Evolutionary conservation across 2,113 vertebrate genomes (phyloP), one percentile per base, ranked within the genome.

Genomic region (Alexandromys fortis): DNA sequence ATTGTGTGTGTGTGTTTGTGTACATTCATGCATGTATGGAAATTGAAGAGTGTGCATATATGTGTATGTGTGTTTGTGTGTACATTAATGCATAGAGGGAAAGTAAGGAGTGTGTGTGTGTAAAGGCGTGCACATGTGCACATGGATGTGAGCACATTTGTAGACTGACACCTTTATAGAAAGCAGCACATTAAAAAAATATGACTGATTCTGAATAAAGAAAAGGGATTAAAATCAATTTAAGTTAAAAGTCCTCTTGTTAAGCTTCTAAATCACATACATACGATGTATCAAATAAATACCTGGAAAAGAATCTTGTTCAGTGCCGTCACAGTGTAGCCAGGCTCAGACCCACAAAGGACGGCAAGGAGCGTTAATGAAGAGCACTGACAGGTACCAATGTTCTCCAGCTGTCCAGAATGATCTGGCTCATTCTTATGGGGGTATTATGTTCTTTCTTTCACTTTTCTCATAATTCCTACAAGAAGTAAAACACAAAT

Each of bases 401-500:
- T 81, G 77, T 63, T 65, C 70, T 87, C 63, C 68, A 92, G 3
- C 61, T 76, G 26, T 22, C 17, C 42, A 79, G 26, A 21, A 21
- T n/a, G 21, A 6, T 76, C 77, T 52, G 45, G 42, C 47, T 77
- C 47, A 45, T 24, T 72, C 16, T 61, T 93, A 38, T 2, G 65
- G 22, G 7, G 12, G 58, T 35, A 52, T 35, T 72, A 73, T 11
- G 13, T 52, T 96, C 70, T 90, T 92, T 92, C 61, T 75, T 63
- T 81, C 70, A 63, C 26, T 90, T 63, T 42, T 90, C 89, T 92
- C 24, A 38, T 73, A 93, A 70, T 88, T 90, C 14, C 47, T 94
- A 85, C 65, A 86, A 89, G 72, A 97, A 88, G 72, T 75, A 30
- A 81, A 95, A 88, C 13, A 79, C 67, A 95, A 82, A 73, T 75